Conservation (phyloP, 2,888 invertebrate genomes). For the Cerceris rybyensis region DNA sequence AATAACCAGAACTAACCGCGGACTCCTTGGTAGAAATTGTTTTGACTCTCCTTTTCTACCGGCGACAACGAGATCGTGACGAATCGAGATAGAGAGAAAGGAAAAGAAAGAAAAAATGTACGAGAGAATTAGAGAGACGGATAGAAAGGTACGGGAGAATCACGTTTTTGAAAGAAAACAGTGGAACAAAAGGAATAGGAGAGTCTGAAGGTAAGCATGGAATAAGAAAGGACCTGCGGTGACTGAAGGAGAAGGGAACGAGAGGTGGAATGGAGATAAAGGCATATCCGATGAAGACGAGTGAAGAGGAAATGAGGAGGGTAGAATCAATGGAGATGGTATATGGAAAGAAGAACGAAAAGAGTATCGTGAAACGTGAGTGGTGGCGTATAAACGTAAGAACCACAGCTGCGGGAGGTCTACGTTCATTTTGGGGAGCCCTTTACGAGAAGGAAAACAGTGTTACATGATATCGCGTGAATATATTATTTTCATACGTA, state of each 20-base stretch:
- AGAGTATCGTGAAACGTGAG: conserved; percentile 17
- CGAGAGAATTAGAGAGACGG: conserved; percentile 12
- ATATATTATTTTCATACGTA: conserved; percentile 40
- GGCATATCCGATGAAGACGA: conserved; percentile 8
- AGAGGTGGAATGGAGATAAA: not conserved
- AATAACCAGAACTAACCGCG: conserved; percentile 62
- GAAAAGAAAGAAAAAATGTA: conserved; percentile 9
- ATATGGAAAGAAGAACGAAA: conserved; percentile 4
- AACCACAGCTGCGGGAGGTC: conserved; percentile 52
- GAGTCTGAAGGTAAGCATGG: not conserved
- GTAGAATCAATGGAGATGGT: not conserved
- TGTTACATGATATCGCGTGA: conserved; percentile 50
- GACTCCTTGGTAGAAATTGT: conserved; percentile 43
- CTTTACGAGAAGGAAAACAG: conserved; percentile 49
- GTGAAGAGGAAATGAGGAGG: conserved; percentile 19
- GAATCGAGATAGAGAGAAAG: conserved; percentile 14
- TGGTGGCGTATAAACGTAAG: conserved; percentile 33
- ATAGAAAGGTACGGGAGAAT: not conserved
- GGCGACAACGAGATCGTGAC: conserved; percentile 26
- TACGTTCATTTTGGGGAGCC: conserved; percentile 46
- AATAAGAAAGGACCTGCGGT: not conserved
- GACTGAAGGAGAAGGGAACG: conserved; percentile 29
- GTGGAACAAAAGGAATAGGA: not conserved
- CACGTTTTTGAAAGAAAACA: conserved; percentile 2
- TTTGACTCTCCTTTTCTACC: conserved; percentile 33